Percentiles rank a stretch among this genome's conserved stretches.
These are phyloP conservation scores for Dicroscelio sp. DNA, from an alignment of 2,888 invertebrate species.

Conservation along the genomic window DNA sequence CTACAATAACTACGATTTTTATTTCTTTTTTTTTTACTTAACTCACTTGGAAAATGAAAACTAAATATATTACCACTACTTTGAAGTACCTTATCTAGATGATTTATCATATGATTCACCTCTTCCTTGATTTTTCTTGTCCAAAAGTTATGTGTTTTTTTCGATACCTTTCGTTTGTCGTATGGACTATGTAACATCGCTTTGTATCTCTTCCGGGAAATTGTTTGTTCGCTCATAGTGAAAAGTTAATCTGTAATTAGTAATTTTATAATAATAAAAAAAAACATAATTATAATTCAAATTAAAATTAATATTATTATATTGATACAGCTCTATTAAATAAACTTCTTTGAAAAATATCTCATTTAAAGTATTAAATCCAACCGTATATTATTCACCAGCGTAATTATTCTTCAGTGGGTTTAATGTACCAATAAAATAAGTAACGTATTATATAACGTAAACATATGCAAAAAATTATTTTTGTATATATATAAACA, in stretches of 20 bases:
- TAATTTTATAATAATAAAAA: background rate
- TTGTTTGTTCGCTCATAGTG: background rate
- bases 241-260: background rate
- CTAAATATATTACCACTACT: background rate
- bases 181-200: background rate
- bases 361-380: background rate
- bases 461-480: too few relatives aligned
- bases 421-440: too few relatives aligned
- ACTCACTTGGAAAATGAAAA: too few relatives aligned
- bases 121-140: background rate
- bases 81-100: background rate
- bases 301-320: background rate
- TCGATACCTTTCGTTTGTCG: background rate
- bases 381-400: background rate
- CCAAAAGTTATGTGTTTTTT: constrained; percentile 12
- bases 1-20: too few relatives aligned
- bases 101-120: background rate
- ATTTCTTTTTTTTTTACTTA: too few relatives aligned
- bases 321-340: background rate
- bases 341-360: background rate
- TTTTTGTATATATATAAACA: too few relatives aligned
- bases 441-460: too few relatives aligned
- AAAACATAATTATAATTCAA: background rate
- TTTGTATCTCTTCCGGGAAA: background rate
- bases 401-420: background rate